phyloP scores from a whole-genome alignment of 2,888 invertebrate species.

The Melanargia galathea region DNA sequence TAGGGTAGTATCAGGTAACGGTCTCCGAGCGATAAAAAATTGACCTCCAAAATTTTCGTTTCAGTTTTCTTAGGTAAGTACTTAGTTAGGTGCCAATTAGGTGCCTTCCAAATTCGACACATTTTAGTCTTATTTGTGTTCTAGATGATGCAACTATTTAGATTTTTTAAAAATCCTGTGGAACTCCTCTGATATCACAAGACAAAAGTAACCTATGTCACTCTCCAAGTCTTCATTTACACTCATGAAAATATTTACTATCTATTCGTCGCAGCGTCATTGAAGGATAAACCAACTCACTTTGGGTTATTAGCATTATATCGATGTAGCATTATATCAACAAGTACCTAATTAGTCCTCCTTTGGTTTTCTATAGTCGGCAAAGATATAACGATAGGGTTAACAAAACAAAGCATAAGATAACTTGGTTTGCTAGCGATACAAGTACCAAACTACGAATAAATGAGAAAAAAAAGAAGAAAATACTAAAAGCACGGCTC shows the following conservation, averaged over 20 bases:
- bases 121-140: too few species aligned
- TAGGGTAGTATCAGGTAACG: conserved; percentile 26
- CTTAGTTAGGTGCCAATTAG: neutral
- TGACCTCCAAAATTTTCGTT: neutral
- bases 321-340: too few species aligned
- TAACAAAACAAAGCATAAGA: conserved; percentile 16
- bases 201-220: too few species aligned
- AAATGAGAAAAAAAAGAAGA: conserved; percentile 24
- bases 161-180: conserved; percentile 4
- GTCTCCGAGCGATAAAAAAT: conserved; percentile 21
- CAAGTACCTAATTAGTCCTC: too few species aligned
- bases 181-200: too few species aligned
- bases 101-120: too few species aligned
- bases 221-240: too few species aligned
- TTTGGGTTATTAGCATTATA: too few species aligned
- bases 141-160: too few species aligned
- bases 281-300: too few species aligned
- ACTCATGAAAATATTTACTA: too few species aligned
- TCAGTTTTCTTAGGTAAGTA: neutral
- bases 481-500: conserved; percentile 29
- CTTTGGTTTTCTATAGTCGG: neutral
- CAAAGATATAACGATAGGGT: conserved; percentile 3
- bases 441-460: conserved; percentile 18
- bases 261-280: too few species aligned
- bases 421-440: conserved; percentile 5